A percentile compares a stretch with the other conserved stretches of the same genome.
phyloP scores from a whole-genome alignment of 2,113 vertebrate species.

The Scortum barcoo region DNA sequence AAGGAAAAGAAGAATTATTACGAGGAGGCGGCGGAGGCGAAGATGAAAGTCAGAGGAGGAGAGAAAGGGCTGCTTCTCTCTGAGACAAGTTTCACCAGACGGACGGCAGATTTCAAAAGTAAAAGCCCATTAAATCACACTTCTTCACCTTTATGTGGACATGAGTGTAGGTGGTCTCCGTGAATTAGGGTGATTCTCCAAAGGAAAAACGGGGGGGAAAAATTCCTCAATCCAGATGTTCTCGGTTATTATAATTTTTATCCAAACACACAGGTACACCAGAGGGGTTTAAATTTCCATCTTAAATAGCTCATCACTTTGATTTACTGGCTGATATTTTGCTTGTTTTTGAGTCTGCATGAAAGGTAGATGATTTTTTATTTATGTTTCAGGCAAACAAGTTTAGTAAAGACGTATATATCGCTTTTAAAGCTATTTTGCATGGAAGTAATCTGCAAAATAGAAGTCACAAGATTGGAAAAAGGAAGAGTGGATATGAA shows the following conservation, averaged over 20 bases:
- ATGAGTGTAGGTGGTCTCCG: neutral
- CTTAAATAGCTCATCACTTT: neutral
- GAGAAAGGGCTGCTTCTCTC: neutral
- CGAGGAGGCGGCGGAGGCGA: neutral
- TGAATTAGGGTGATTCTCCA: neutral
- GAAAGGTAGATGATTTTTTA: neutral
- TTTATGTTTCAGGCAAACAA: neutral
- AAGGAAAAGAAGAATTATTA: neutral
- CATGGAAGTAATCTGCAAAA: no score
- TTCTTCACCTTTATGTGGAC: neutral
- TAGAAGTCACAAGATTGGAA: neutral
- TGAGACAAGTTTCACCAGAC: neutral
- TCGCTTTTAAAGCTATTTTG: neutral
- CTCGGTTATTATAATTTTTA: neutral
- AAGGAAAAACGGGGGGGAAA: no score
- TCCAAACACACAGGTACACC: neutral
- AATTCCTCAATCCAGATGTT: conserved; percentile 24
- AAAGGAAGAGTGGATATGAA: neutral
- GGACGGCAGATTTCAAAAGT: neutral
- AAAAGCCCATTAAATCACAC: conserved; percentile 1
- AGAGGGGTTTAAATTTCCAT: neutral
- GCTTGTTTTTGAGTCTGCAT: neutral
- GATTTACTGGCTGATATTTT: neutral
- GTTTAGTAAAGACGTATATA: neutral
- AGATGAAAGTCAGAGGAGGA: conserved; percentile 6